These are phyloP conservation scores for Latheticus oryzae DNA, from an alignment of 2,888 invertebrate genomes.

Conservation along the genomic window DNA sequence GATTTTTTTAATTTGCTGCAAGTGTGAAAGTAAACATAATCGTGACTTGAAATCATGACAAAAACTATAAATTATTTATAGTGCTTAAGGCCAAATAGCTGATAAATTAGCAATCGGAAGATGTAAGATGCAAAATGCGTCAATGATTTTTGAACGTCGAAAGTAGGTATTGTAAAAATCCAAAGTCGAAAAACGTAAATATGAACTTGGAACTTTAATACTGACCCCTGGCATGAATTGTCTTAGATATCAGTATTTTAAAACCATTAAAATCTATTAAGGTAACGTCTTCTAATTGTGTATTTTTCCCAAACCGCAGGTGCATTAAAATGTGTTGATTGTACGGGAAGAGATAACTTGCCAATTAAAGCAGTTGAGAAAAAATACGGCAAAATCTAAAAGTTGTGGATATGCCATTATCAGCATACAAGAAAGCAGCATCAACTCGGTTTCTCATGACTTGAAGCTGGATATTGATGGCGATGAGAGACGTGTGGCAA, in stretches of 20 bases:
- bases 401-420: conserved; percentile 15
- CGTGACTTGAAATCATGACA: conserved; percentile 22
- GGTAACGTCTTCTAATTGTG: conserved; percentile 6
- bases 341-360: conserved; percentile 18
- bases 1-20: conserved; percentile 3
- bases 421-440: conserved; percentile 20
- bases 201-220: too few relatives aligned
- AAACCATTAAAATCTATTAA: conserved; percentile 16
- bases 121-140: too few relatives aligned
- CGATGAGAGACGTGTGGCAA: conserved; percentile 39
- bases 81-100: conserved; percentile 6
- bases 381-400: conserved; percentile 8
- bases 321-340: conserved; percentile 19
- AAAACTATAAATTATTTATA: conserved; percentile 16
- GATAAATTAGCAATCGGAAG: too few relatives aligned
- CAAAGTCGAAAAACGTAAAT: too few relatives aligned
- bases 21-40: conserved; percentile 23
- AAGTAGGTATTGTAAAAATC: too few relatives aligned
- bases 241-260: conserved; percentile 8
- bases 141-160: too few relatives aligned
- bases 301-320: conserved; percentile 29
- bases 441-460: conserved; percentile 18
- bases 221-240: too few relatives aligned
- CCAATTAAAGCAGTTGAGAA: conserved; percentile 6
- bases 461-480: conserved; percentile 15